phyloP scores from a whole-genome alignment of 1,140 invertebrate genomes.

The Lasaia peninsularis region DNA sequence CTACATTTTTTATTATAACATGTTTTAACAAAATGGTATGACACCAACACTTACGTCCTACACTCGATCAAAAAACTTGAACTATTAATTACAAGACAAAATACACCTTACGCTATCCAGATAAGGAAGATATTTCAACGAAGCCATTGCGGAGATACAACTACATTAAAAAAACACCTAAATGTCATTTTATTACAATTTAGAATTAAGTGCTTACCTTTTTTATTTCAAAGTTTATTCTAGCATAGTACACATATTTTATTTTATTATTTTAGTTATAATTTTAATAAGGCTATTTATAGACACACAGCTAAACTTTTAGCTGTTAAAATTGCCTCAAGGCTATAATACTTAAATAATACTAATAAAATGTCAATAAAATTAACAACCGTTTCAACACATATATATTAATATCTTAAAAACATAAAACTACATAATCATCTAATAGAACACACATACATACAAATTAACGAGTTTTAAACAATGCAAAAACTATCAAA shows the following conservation, averaged over 20 bases:
- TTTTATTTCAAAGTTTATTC: constrained; percentile 68
- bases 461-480: constrained; percentile 8
- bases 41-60: not conserved
- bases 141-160: constrained; percentile 21
- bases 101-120: constrained; percentile 12
- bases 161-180: constrained; percentile 43
- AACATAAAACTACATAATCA: constrained; percentile 18
- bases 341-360: constrained; percentile 21
- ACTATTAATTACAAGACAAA: constrained; percentile 15
- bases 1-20: not conserved
- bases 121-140: constrained; percentile 27
- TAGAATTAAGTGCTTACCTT: constrained; percentile 72
- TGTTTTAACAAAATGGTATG: not conserved
- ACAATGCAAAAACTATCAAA: constrained; percentile 5
- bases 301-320: constrained; percentile 46
- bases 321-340: constrained; percentile 36
- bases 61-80: constrained; percentile 4
- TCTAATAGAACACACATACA: constrained; percentile 15
- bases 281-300: constrained; percentile 74
- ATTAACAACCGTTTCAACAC: constrained; percentile 16
- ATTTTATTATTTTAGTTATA: constrained; percentile 49
- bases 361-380: constrained; percentile 20
- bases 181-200: constrained; percentile 74
- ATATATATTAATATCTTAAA: constrained; percentile 10
- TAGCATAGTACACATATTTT: constrained; percentile 56